Conservation (phyloP, 2,113 vertebrate species). For the Tamias sibiricus region DNA sequence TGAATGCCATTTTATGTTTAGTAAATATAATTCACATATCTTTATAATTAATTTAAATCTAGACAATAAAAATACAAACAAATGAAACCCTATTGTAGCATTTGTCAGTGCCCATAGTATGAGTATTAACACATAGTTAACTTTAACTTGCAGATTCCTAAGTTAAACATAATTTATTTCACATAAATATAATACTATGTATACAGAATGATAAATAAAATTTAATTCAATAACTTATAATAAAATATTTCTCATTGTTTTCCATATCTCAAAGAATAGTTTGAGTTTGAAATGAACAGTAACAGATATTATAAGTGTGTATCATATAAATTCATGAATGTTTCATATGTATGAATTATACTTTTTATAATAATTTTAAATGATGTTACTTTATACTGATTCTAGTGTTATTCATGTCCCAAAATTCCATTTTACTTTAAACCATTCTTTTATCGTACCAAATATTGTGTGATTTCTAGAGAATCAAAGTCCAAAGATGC, state of each 20-base stretch:
- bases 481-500: no score
- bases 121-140: not conserved
- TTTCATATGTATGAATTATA: not conserved
- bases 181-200: not conserved
- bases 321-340: not conserved
- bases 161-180: not conserved
- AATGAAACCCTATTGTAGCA: not conserved
- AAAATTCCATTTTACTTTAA: not conserved
- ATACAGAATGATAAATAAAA: not conserved
- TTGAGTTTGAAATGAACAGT: not conserved
- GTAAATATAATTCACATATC: not conserved
- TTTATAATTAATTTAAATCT: not conserved
- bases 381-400: not conserved
- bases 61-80: not conserved
- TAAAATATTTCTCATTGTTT: not conserved
- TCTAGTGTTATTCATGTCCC: not conserved
- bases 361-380: not conserved
- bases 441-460: not conserved
- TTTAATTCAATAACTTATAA: not conserved
- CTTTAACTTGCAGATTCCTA: not conserved
- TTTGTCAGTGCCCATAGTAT: no score
- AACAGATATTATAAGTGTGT: not conserved
- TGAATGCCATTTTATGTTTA: not conserved
- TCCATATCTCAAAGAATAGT: not conserved
- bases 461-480: not conserved